Conservation (phyloP, 2,113 vertebrate species). For the Collichthys lucidus region DNA sequence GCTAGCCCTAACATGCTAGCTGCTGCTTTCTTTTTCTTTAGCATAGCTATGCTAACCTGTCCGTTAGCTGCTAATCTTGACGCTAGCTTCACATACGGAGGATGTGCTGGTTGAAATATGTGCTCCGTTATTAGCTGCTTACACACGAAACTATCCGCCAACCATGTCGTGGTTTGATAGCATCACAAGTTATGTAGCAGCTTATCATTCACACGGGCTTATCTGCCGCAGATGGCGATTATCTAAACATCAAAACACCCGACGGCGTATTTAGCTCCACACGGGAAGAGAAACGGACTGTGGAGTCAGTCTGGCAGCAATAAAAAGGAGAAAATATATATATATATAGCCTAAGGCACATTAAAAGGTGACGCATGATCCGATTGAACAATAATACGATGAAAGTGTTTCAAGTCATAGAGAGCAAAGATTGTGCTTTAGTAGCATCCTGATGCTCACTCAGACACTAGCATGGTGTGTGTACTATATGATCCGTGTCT, state of each 20-base stretch:
- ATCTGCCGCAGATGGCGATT: background rate
- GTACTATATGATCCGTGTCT: background rate
- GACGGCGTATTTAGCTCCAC: background rate
- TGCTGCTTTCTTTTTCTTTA: too few species aligned
- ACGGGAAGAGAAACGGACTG: too few species aligned
- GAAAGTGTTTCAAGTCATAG: background rate
- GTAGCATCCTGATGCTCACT: background rate
- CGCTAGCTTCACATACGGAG: background rate
- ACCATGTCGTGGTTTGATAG: background rate
- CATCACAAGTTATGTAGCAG: background rate
- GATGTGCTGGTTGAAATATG: background rate
- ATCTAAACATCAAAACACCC: background rate
- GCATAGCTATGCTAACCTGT: conserved; percentile 24
- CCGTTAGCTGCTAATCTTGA: conserved; percentile 36
- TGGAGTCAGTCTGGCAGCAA: background rate
- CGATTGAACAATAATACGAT: background rate
- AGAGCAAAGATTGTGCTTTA: background rate
- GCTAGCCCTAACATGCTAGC: conserved; percentile 26
- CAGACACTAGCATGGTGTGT: background rate
- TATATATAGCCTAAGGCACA: background rate
- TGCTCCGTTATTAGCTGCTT: background rate
- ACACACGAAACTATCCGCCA: background rate
- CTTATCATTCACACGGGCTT: background rate
- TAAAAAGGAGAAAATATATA: background rate
- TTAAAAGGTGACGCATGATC: background rate